Base-by-base conservation (phyloP, 2,113 vertebrate genomes). In the Spheniscus mendiculus region DNA sequence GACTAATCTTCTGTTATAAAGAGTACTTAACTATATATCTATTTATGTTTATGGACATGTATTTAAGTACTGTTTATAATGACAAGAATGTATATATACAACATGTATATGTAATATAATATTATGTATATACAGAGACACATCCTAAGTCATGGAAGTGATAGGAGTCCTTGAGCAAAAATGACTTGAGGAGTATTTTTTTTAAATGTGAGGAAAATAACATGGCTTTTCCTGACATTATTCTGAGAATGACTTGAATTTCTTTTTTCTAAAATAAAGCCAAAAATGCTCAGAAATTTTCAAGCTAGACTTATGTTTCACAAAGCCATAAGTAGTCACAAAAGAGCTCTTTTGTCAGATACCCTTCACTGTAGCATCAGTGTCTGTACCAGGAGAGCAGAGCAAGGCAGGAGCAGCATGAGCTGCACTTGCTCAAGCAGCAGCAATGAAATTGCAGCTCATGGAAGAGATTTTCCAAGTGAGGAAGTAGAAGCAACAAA, bases 31-130 rank as follows among this genome's bases (percentile, higher is more conserved):
- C 69, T 79, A 55, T 74, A 36, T 76, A 88, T 89, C 79, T 95
- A 87, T 96, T 97, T 93, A 92, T 97, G 86, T 95, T 96, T 97
- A 95, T 2, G 0, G 71, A 74, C 18, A 14, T 78, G 67, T 83
- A 82, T 91, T 95, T 97, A 97, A 97, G 94, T 95, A 67, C 47
- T 97, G 89, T 97, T 97, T 96, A 95, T 95, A 94, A 79, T 79
- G 25, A 72, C 89, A 82, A 94, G 84, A 79, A 69, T 61, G 70
- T 94, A 84, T 84, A 87, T 93, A 93, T 65, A 91, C 77, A 92
- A 79, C n/a, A 65, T 69, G 56, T 79, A 74, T 79, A 82, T 69
- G 69, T 47, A 90, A 89, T 80, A 92, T 67, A 72, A 80, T 67
- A 66, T 69, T 87, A 44, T 84, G 53, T 77, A 69, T 67, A 97